These are phyloP conservation scores for Drosophila kuntzei DNA, from an alignment of 2,888 invertebrate species.

Conservation along the genomic window DNA sequence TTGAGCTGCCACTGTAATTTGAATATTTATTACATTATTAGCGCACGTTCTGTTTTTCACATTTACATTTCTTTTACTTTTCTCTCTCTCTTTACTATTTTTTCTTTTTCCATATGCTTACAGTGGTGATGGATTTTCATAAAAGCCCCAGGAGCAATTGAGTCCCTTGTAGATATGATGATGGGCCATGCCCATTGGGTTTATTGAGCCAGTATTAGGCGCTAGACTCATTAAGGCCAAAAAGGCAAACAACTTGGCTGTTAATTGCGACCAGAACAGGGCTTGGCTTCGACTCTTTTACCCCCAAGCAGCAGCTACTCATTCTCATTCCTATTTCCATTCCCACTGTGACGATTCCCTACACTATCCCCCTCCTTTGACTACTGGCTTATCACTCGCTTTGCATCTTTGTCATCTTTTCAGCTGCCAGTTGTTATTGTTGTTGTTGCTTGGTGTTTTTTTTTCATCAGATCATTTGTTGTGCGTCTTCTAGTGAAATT, in stretches of 20 bases:
- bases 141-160: slow-evolving; percentile 17
- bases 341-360: slow-evolving; percentile 2
- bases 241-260: slow-evolving; percentile 37
- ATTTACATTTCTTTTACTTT: slow-evolving; percentile 24
- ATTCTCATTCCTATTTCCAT: not conserved
- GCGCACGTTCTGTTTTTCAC: slow-evolving; percentile 39
- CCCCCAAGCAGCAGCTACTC: slow-evolving; percentile 6
- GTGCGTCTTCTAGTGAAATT: slow-evolving; percentile 73
- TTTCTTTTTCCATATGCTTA: not conserved
- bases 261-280: slow-evolving; percentile 37
- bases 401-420: slow-evolving; percentile 61
- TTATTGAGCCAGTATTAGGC: slow-evolving; percentile 55
- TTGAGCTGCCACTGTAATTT: slow-evolving; percentile 60
- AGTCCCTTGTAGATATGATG: slow-evolving; percentile 31
- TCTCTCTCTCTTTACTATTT: no score
- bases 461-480: slow-evolving; percentile 65
- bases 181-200: slow-evolving; percentile 43
- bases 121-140: slow-evolving; percentile 37
- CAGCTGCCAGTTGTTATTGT: slow-evolving; percentile 45
- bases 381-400: slow-evolving; percentile 41
- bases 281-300: slow-evolving; percentile 32
- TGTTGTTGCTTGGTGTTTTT: slow-evolving; percentile 15
- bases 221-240: slow-evolving; percentile 42
- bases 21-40: slow-evolving; percentile 81
- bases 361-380: not conserved